Base-by-base conservation (phyloP, 2,797 vertebrate species). In the Eutrigla gurnardus region DNA sequence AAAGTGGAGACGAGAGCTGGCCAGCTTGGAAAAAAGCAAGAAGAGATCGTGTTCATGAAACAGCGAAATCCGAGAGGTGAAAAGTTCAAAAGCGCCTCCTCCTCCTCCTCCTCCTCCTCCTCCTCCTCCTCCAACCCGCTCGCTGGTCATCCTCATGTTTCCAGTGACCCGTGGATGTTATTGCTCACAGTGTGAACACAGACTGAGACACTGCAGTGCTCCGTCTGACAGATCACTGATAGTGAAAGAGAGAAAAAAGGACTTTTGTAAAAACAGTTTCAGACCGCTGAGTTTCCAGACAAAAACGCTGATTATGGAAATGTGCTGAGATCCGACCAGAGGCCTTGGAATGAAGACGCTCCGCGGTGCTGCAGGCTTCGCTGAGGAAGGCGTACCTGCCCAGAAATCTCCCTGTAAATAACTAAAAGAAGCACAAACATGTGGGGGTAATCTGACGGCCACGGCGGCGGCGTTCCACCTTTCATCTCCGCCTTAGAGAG, bases 201-300 rank as follows among this genome's bases (percentile, higher is more conserved):
- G 57, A 12, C 68, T 91, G 91, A 92, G 65, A 89, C 78, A 82
- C 78, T 60, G 81, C 91, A 92, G 91, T 4, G 37, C 83, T 59
- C 80, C 50, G 63, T 55, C 86, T 91, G 90, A 91, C 90, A 92
- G 81, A 18, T 74, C 65, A 0, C 90, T 75, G 89, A 91, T 89
- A 90, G 67, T 0, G 45, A 64, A 53, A 60, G 65, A 17, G 35
- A 11, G 3, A 43, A 70, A 46, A 65, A 58, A 65, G 40, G 46
- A 2, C 3, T 18, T 77, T 25, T 53, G 53, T 18, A 10, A 58
- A 75, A 85, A 89, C 75, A 84, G 2, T 43, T 46, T 66, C 66
- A 14, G 5, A 54, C 13, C 13, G 17, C 18, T 15, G 12, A 50
- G 7, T 12, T 13, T 17, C n/a, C 3, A 5, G 18, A 3, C 2